These are phyloP conservation scores for Neofelis nebulosa DNA, from an alignment of 2,113 vertebrate genomes.

Conservation along the genomic window DNA sequence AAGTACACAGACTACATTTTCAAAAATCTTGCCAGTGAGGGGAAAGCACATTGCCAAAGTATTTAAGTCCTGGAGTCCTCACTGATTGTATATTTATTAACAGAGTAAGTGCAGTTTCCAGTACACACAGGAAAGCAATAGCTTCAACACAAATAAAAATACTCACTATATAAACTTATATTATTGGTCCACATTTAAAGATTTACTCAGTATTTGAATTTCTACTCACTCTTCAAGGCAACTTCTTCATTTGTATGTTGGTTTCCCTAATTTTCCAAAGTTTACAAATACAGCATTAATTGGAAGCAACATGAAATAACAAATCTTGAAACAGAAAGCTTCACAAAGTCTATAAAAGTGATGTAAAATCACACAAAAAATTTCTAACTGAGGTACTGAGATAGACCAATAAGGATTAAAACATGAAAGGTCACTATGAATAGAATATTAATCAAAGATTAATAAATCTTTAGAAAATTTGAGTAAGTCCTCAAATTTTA, in stretches of 20 bases:
- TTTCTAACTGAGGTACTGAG: not conserved
- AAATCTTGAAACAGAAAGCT: not conserved
- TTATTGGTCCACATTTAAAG: not conserved
- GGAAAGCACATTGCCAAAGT: not conserved
- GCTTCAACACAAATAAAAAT: constrained; percentile 9
- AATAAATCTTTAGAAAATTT: not conserved
- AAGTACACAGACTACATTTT: not conserved
- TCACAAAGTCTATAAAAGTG: not conserved
- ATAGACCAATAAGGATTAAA: not conserved
- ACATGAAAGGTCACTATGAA: not conserved
- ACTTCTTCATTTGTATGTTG: not conserved
- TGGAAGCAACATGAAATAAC: not conserved
- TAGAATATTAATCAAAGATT: not conserved
- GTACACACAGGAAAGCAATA: not conserved
- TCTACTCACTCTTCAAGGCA: not conserved
- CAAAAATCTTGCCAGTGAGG: not conserved
- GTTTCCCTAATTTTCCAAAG: not conserved
- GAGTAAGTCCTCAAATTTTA: not conserved
- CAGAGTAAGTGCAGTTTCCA: not conserved
- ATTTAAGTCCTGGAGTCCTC: not conserved
- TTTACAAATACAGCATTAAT: not conserved
- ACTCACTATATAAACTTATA: not conserved
- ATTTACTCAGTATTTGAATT: not conserved
- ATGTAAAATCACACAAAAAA: not conserved
- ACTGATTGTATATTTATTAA: not conserved